A percentile compares a stretch with the other conserved stretches of the same genome.
phyloP scores from a whole-genome alignment of 2,888 invertebrate species.

The Oasisia sp. region DNA sequence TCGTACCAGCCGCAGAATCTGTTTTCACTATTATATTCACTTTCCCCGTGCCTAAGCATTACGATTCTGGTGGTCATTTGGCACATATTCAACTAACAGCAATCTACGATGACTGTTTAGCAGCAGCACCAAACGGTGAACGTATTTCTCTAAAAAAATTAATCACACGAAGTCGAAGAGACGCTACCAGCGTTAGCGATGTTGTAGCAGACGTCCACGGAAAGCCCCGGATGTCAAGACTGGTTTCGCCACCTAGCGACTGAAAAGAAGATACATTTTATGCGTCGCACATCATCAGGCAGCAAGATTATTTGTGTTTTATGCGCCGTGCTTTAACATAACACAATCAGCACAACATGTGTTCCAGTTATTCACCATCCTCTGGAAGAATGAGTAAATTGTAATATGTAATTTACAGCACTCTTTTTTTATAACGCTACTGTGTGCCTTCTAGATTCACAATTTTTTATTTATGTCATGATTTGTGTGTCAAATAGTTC shows the following conservation, averaged over 20 bases:
- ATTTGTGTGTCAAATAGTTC: too few species aligned
- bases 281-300: too few species aligned
- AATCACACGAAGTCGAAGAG: background rate
- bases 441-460: too few species aligned
- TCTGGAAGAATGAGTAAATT: too few species aligned
- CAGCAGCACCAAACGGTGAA: background rate
- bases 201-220: background rate
- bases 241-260: background rate
- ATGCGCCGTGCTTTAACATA: too few species aligned
- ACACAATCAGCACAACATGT: too few species aligned
- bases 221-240: background rate
- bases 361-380: too few species aligned
- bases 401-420: too few species aligned
- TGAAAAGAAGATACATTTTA: background rate
- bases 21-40: constrained; percentile 65
- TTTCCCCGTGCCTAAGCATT: constrained; percentile 65
- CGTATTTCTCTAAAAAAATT: background rate
- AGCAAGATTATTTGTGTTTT: too few species aligned
- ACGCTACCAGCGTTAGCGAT: background rate
- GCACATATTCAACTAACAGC: background rate
- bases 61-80: constrained; percentile 48
- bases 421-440: too few species aligned
- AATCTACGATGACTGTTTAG: background rate
- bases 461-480: too few species aligned
- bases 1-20: constrained; percentile 67